Percentiles rank a stretch among this genome's conserved stretches.
Evolutionary conservation across 2,888 invertebrate genomes (phyloP).

Genomic region (Nasonia oneida): DNA sequence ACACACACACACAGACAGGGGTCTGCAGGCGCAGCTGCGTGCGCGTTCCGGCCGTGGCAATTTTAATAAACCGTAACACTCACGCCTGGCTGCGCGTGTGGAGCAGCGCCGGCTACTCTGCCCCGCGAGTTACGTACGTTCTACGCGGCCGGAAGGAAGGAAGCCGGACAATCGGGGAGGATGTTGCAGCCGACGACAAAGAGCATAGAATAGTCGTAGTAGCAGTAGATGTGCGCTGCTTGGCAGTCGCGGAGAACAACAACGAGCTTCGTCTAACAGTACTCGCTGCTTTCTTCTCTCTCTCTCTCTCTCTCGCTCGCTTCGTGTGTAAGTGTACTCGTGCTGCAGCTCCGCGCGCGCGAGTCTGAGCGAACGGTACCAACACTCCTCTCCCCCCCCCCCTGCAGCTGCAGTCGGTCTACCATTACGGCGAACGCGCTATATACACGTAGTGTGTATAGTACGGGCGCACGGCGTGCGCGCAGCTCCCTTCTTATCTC

Average conservation of each 20-base stretch:
- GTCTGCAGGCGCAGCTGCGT: conserved; percentile 16
- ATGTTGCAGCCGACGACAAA: conserved; percentile 11
- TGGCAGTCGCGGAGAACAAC: neutral
- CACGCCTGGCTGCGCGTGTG: neutral
- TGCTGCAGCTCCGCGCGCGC: neutral
- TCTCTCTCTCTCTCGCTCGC: conserved; percentile 24
- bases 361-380: conserved; percentile 54
- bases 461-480: conserved; percentile 1
- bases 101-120: neutral
- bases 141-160: neutral
- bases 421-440: neutral
- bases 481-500: conserved; percentile 49
- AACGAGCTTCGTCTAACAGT: conserved; percentile 28
- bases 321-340: neutral
- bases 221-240: neutral
- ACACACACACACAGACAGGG: conserved; percentile 26
- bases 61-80: conserved; percentile 7
- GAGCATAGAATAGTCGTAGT: neutral
- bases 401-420: neutral
- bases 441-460: neutral
- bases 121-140: neutral
- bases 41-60: neutral
- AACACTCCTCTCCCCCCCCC: conserved; percentile 32
- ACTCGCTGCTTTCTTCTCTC: conserved; percentile 47
- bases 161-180: neutral